Evolutionary conservation across 2,113 vertebrate species (phyloP), one percentile per base, ranked within the genome.

Genomic region (Chaenocephalus aceratus): DNA sequence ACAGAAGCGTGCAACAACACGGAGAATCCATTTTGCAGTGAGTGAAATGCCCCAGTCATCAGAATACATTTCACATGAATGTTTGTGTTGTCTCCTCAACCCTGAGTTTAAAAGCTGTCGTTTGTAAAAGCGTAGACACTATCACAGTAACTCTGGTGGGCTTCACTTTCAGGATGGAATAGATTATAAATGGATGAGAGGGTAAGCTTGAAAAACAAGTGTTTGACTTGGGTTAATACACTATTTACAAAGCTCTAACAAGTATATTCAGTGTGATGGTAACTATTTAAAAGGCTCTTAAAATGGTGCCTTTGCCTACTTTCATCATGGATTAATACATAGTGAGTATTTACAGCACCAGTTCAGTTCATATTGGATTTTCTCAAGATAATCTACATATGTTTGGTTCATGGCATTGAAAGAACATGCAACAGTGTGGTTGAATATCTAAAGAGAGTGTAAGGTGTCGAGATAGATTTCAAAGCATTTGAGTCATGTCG

Each of bases 1-100:
- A 71, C 69, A 13, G 72, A 84, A 83, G 44, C 12, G 34, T 44
- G 57, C 72, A 58, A 60, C 75, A 86, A 85, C 77, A 75, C 44
- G 72, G 61, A 80, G 73, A 87, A 83, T 89, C 74, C 69, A 88
- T 90, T 90, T 84, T 89, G 75, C 48, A 23, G 72, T 57, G 6
- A 67, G 54, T 2, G 57, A 71, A 84, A 69, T 61, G 72, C 63
- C 60, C 41, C 14, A 70, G 74, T 81, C 77, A 49, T 58, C 58
- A 12, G 52, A 76, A 86, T 88, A 62, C 78, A 91, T 90, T 86
- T 85, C 82, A 78, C 77, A 86, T 83, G 79, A 89, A 78, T 77
- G 79, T 48, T n/a, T 26, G 68, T 44, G 77, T 73, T 69, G 57
- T 85, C 61, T 79, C 67, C 69, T 45, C 56, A 46, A 65, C 23